Conservation (phyloP, 2,888 invertebrate genomes). For the Baccha elongata region DNA sequence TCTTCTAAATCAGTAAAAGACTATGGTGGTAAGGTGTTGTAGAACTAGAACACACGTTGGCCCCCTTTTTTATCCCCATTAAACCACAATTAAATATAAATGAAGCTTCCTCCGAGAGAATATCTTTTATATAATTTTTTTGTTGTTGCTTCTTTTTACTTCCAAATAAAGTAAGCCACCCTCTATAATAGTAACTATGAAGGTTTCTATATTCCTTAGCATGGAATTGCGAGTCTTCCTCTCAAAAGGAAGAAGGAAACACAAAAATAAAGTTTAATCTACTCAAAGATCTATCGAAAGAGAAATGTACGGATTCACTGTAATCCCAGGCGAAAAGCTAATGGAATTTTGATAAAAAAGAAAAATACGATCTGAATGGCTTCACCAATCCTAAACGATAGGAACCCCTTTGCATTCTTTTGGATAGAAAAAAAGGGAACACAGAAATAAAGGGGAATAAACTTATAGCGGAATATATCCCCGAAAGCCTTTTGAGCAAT, state of each 20-base stretch:
- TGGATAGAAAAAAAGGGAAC: background rate
- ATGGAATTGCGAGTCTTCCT: constrained; percentile 5
- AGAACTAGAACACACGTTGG: background rate
- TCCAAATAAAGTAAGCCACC: constrained; percentile 26
- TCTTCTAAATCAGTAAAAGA: constrained; percentile 48
- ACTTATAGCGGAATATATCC: background rate
- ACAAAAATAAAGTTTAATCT: constrained; percentile 36
- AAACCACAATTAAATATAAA: constrained; percentile 60
- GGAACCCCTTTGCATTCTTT: constrained; percentile 4
- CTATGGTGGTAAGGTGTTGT: constrained; percentile 2
- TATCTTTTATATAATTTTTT: constrained; percentile 24
- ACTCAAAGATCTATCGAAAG: constrained; percentile 46
- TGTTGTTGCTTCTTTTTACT: constrained; percentile 2
- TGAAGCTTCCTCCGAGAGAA: constrained; percentile 36
- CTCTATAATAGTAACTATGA: background rate
- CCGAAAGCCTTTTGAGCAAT: constrained; percentile 27
- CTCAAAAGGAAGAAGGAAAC: constrained; percentile 1
- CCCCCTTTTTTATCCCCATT: constrained; percentile 29
- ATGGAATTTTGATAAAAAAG: constrained; percentile 56
- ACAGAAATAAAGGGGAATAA: constrained; percentile 13
- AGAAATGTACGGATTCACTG: constrained; percentile 35
- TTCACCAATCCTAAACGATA: constrained; percentile 14
- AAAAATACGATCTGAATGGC: constrained; percentile 37
- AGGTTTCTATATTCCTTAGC: background rate
- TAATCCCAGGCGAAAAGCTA: constrained; percentile 45